phyloP scores from a whole-genome alignment of 2,113 vertebrate species.

The Nannobrachium achirus region DNA sequence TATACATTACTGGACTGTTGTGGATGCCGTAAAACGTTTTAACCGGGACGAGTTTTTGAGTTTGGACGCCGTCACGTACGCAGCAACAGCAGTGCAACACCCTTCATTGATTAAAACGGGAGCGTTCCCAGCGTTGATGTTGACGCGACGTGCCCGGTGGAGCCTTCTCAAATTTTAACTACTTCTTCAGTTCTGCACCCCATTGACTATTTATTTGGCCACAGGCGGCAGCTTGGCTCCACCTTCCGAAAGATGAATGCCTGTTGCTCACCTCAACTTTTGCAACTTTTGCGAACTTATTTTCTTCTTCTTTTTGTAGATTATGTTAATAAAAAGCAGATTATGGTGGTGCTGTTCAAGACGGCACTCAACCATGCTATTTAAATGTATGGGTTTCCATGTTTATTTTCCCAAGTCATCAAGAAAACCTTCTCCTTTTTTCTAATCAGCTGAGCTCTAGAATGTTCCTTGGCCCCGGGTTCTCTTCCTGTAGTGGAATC shows the following conservation, averaged over 20 bases:
- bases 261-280: not conserved
- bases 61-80: no score
- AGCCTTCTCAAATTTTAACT: constrained; percentile 90
- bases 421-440: constrained; percentile 58
- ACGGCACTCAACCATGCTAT: constrained; percentile 24
- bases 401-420: constrained; percentile 67
- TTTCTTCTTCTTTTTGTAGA: not conserved
- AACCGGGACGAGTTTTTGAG: no score
- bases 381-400: constrained; percentile 55
- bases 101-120: no score
- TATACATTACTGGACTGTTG: no score
- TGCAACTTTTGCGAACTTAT: not conserved
- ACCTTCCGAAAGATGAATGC: constrained; percentile 5
- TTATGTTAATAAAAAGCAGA: constrained; percentile 46
- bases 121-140: no score
- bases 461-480: constrained; percentile 59
- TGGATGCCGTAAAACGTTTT: no score
- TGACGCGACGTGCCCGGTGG: no score
- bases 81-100: no score
- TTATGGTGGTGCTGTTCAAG: constrained; percentile 36
- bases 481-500: constrained; percentile 52
- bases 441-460: constrained; percentile 68
- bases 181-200: constrained; percentile 84
- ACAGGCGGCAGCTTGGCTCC: constrained; percentile 46
- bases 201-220: constrained; percentile 54